Evolutionary conservation across 2,888 invertebrate genomes (phyloP).

Genomic region (Mimumesa dahlbomi): DNA sequence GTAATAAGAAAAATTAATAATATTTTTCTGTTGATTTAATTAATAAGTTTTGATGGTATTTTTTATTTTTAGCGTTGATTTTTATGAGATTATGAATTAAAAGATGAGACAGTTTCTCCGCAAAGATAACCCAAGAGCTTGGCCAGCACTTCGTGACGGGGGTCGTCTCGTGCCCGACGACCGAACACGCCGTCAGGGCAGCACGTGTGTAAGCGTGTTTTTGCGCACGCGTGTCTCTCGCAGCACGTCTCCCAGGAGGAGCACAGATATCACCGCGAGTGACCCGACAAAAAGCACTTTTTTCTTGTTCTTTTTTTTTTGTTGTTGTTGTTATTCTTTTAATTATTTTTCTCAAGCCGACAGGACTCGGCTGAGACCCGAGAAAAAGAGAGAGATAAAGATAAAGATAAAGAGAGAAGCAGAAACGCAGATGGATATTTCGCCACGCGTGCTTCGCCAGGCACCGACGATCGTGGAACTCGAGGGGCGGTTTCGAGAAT

Average conservation of each 20-base stretch:
- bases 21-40: too few species aligned
- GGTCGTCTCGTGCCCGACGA: slow-evolving; percentile 60
- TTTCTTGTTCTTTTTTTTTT: slow-evolving; percentile 2
- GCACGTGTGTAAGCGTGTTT: slow-evolving; percentile 63
- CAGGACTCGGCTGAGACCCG: slow-evolving; percentile 13
- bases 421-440: slow-evolving; percentile 52
- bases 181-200: slow-evolving; percentile 48
- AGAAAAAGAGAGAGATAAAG: slow-evolving; percentile 6
- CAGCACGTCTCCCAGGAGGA: slow-evolving; percentile 63
- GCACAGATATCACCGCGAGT: slow-evolving; percentile 42
- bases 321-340: too few species aligned
- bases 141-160: slow-evolving; percentile 46
- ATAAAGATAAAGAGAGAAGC: neutral
- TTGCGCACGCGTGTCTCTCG: slow-evolving; percentile 59
- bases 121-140: neutral
- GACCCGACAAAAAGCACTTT: slow-evolving; percentile 48
- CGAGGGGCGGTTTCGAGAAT: slow-evolving; percentile 49
- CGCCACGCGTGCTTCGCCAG: slow-evolving; percentile 49
- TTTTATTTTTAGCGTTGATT: too few species aligned
- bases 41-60: too few species aligned
- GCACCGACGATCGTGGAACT: slow-evolving; percentile 38
- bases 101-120: too few species aligned
- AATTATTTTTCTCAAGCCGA: neutral
- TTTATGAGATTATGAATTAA: too few species aligned
- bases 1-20: too few species aligned